Evolutionary conservation across 2,888 invertebrate genomes (phyloP), one percentile per base, ranked within the genome.

Genomic region (Lasius platythorax): DNA sequence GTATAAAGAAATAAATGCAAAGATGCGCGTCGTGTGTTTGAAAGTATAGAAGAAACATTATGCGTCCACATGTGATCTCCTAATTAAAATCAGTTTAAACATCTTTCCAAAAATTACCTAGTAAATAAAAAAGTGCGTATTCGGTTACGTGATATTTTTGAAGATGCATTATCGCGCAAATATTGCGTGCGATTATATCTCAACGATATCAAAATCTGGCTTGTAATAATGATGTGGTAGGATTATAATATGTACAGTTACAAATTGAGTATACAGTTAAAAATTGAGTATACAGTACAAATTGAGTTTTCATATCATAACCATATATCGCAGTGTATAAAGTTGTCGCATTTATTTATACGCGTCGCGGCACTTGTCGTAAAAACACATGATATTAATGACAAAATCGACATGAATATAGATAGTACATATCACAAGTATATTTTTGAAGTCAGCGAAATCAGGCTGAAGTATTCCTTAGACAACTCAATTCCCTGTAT

Each of bases 271-370:
- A 23, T 23, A 23, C 23, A 23, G 23, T 23, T 23, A 23, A 23
- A 23, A 23, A 23, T 23, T 23, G 23, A 23, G 23, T 23, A 23
- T 23, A 23, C 23, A 23, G 23, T 23, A 23, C 23, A 23, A 23
- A 23, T 23, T 23, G 23, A 23, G 30, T 67, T 43, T 43, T 30
- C 18, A 40, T 23, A 8, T 30, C n/a, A 23, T 53, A 50, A 50
- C 18, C 46, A 50, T 50, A 40, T 53, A 76, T 30, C n/a, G 33
- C 30, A 15, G 12, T 8, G 3, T n/a, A 15, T 61, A 37, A 30
- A 74, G 18, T 11, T 61, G 11, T 74, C 73, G 58, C 58, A 43
- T 40, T 58, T 40, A 40, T 40, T 23, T 73, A 11, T 58, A 18
- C n/a, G 8, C 53, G 28, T 58, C 18, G 63, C 46, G 46, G 23